Base-by-base conservation (phyloP, 2,888 invertebrate genomes). In the Leucophenga maculata region DNA sequence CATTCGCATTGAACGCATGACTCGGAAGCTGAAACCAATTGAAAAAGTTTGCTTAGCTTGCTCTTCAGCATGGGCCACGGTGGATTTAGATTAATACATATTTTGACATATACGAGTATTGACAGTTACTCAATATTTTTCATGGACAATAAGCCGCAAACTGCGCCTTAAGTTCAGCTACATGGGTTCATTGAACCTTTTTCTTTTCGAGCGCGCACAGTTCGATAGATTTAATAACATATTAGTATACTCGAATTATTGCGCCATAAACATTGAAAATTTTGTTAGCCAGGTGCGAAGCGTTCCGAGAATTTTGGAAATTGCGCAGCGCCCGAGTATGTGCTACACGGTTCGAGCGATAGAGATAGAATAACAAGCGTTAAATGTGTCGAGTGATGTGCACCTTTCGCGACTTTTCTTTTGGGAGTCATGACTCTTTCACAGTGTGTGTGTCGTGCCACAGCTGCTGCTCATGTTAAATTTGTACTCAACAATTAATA, bases 101-200 rank as follows among this genome's bases (percentile, higher is more conserved):
- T 39, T 39, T 39, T 11, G 11, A 39, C 39, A n/a, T 1, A 46
- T 46, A 46, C 46, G 18, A 18, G 6, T 18, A 54, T 54, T 54
- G 54, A 18, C 54, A 54, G 54, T 18, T 18, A 13, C 6, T 14
- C 20, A 20, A 54, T 18, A 54, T 6, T 48, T 46, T 46, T 46
- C 14, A 13, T 6, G 46, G 2, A 46, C 6, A 14, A 46, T 46
- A 46, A 3, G 6, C 4, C 18, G 54, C 20, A 11, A 54, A 54
- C 20, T 57, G 57, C 57, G 57, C 57, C 57, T 57, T 57, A 26
- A 20, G 57, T 57, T 57, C 9, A 26, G 57, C 57, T 57, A 31
- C 31, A 18, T 26, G 4, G 20, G 57, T 57, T 57, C 57, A 26
- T 13, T 57, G 57, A 57, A 57, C 57, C 26, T 57, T 57, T 26